These are phyloP conservation scores for Acropora tenuis DNA, from an alignment of 64 coral and sea anemone genomes.

Conservation along the genomic window DNA sequence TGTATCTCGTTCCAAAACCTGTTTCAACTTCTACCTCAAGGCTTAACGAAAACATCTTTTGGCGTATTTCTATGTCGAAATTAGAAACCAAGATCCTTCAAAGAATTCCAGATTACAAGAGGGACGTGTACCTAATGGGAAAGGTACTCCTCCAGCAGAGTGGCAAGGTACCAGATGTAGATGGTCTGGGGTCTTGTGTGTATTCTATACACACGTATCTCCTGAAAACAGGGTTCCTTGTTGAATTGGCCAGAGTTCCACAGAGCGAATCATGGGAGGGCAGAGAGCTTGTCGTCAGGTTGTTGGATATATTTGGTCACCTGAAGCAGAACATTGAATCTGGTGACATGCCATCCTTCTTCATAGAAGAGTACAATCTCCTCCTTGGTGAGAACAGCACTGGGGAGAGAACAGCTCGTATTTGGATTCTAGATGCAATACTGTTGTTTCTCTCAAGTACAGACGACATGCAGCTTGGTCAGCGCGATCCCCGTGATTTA, in stretches of 20 bases:
- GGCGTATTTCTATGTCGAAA: constrained; percentile 38
- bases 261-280: constrained; percentile 3
- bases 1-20: constrained; percentile 31
- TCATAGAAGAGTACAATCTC: constrained; percentile 37
- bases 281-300: not conserved
- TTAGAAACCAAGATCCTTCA: constrained; percentile 50
- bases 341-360: constrained; percentile 10
- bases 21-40: not conserved
- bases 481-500: not conserved
- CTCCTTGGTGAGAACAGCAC: constrained; percentile 20
- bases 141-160: constrained; percentile 26
- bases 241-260: constrained; percentile 52
- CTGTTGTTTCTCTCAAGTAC: constrained; percentile 20
- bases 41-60: constrained; percentile 1
- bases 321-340: constrained; percentile 27
- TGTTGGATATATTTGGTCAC: constrained; percentile 20
- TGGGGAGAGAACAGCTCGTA: constrained; percentile 5
- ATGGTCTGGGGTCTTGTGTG: constrained; percentile 15
- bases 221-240: constrained; percentile 31
- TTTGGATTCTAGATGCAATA: constrained; percentile 51
- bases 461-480: constrained; percentile 5
- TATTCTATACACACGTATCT: constrained; percentile 53
- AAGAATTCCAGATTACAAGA: constrained; percentile 37
- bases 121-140: constrained; percentile 17
- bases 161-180: constrained; percentile 24